Conservation (phyloP, 2,113 vertebrate species). For the Sinocyclocheilus anophthalmus region DNA sequence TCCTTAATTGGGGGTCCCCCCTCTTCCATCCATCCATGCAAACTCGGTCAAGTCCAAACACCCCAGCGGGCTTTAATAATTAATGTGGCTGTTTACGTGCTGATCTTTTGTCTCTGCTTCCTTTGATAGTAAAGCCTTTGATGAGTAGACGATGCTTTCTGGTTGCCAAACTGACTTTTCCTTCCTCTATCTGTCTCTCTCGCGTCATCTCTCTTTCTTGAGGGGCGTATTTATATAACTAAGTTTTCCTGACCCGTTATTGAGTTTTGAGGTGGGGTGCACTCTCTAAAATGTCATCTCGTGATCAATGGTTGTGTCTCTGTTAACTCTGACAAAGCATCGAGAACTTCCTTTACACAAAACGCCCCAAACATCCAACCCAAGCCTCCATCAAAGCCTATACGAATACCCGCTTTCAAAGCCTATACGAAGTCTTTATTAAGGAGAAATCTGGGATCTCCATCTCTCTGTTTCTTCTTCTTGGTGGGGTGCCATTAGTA, state of each 20-base stretch:
- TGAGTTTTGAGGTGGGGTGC: constrained; percentile 51
- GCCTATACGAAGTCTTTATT: constrained; percentile 65
- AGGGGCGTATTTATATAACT: constrained; percentile 50
- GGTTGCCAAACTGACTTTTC: constrained; percentile 29
- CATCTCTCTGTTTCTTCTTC: constrained; percentile 60
- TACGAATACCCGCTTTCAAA: background rate
- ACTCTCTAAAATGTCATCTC: constrained; percentile 41
- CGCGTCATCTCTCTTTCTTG: background rate
- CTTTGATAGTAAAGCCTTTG: constrained; percentile 55
- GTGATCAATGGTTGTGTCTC: background rate
- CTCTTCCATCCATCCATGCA: constrained; percentile 44
- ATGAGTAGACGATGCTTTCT: constrained; percentile 42
- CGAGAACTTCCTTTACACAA: background rate
- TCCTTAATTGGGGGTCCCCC: constrained; percentile 47
- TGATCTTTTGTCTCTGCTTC: constrained; percentile 59
- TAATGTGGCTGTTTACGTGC: constrained; percentile 69
- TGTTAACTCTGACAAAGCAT: background rate
- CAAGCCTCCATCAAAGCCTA: background rate
- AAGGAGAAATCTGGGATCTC: constrained; percentile 63
- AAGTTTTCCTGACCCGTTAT: constrained; percentile 62
- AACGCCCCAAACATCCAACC: background rate
- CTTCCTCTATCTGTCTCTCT: constrained; percentile 15
- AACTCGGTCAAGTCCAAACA: constrained; percentile 57
- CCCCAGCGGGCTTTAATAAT: constrained; percentile 68
- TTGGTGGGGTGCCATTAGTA: constrained; percentile 75